A percentile compares a stretch with the other conserved stretches of the same genome.
phyloP scores from a whole-genome alignment of 2,888 invertebrate genomes.

The Abscondita cerata region DNA sequence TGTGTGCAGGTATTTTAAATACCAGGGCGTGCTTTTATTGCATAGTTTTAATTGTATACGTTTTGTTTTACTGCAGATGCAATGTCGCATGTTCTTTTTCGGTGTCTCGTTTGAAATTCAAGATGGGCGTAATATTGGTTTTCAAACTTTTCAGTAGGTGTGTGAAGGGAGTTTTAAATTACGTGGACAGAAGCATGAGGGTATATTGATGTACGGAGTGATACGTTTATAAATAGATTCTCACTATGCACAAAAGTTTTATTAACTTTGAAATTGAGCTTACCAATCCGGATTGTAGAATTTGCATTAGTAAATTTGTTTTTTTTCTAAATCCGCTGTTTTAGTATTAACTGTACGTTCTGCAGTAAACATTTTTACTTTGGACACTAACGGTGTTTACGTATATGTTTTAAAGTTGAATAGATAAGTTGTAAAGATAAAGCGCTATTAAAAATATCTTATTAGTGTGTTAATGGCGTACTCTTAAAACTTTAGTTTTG shows the following conservation, averaged over 20 bases:
- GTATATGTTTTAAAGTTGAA: too few species aligned
- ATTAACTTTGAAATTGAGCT: conserved; percentile 55
- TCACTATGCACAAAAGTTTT: conserved; percentile 48
- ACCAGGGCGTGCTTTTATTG: conserved; percentile 32
- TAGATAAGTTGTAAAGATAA: too few species aligned
- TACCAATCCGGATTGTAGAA: conserved; percentile 45
- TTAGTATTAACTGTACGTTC: too few species aligned
- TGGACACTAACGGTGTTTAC: too few species aligned
- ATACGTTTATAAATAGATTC: conserved; percentile 33
- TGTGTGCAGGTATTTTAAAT: conserved; percentile 39
- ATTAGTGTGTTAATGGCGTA: too few species aligned
- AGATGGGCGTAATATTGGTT: conserved; percentile 20
- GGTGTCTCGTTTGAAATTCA: conserved; percentile 16
- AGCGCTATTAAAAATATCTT: too few species aligned
- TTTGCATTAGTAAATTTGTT: too few species aligned
- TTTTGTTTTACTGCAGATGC: conserved; percentile 18
- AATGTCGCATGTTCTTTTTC: conserved; percentile 19
- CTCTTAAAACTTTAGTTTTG: too few species aligned
- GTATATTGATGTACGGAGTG: conserved; percentile 27
- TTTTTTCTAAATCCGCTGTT: too few species aligned
- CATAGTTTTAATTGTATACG: conserved; percentile 36
- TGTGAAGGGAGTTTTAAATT: conserved; percentile 23
- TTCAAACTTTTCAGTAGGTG: conserved; percentile 6
- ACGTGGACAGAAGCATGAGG: conserved; percentile 18
- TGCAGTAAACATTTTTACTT: too few species aligned